Base-by-base conservation (phyloP, 2,113 vertebrate species). In the Butorides virescens region DNA sequence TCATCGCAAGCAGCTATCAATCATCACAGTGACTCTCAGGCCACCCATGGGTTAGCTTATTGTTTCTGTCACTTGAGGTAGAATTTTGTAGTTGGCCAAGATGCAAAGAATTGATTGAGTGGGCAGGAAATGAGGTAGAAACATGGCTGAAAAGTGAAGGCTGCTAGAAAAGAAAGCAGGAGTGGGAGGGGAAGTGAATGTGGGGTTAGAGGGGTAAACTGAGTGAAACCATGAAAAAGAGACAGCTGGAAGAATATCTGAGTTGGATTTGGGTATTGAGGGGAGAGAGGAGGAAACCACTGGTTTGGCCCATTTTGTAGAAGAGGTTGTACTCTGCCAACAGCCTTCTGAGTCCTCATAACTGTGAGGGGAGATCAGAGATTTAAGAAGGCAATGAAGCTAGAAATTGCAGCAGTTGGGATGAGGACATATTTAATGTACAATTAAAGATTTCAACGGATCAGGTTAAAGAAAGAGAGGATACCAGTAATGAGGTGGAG, bases 401-500 rank as follows among this genome's bases (percentile, higher is more conserved):
- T 78, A 73, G 76, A 85, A 95, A 88, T 59, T 73, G 53, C 53
- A 92, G 66, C 39, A 56, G n/a, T 73, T 94, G 53, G 46, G 66
- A 81, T 91, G 66, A 82, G 65, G 66, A 84, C 36, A 7, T 73
- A 78, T 37, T 92, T 95, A 73, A 84, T 55, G 36, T 81, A 76
- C 74, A 87, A 82, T 85, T 94, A 90, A 94, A 78, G 59, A 75
- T 72, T 94, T 90, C 52, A 91, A 34, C 0, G 2, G 44, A 94
- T 84, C 86, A 75, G 44, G 34, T 91, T 88, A 93, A 92, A 93
- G 82, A 88, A 91, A 68, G 65, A 94, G 68, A 93, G 88, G 84
- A 77, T 53, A 86, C 30, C 65, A 68, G 76, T 91, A 94, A 92
- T 63, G 73, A 95, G 76, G 79, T 96, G 96, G 93, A 95, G 95